Base-by-base conservation (phyloP, 2,888 invertebrate genomes). In the Himalopsyche anomala region DNA sequence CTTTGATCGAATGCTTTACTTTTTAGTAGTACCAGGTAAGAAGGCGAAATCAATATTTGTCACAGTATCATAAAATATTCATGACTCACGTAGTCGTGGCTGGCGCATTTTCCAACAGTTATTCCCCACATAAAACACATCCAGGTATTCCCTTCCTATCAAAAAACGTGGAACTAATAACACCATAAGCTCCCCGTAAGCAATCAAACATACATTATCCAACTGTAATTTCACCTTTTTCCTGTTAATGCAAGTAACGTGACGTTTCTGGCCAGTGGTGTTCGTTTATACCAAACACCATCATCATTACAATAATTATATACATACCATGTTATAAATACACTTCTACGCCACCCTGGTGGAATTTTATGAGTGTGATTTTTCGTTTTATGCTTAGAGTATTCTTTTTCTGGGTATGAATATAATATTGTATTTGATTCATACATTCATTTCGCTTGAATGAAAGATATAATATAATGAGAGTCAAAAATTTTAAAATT, bases 141-240 rank as follows among this genome's bases (percentile, higher is more conserved):
- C 81, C 81, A 81, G 54, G 81, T 42, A 81, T 51, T 81, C 45
- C 28, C 45, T 42, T 17, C 15, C 54, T 45, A 80, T 45, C 40
- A 38, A 80, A 80, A 40, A 51, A 81, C 42, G 79, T 69, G 81
- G 81, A 84, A 84, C 84, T 84, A 84, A 84, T 84, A 84, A 84
- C 62, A 45, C 83, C 81, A 87, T 87, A 82, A 87, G 74, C 55
- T 42, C 84, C 69, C 42, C 79, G 54, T 81, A 36, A 82, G 87
- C 82, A 86, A 87, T 86, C 87, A 85, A 87, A 87, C 87, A 85
- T 79, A 81, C 85, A 87, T 86, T 85, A 85, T 86, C 83, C 84
- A 55, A 56, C 69, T 85, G 87, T 82, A 84, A 82, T 84, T 85
- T 85, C 79, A 87, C 84, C 82, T 54, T 87, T 82, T 86, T 84